Conservation (phyloP, 1,140 invertebrate genomes). For the Pseudobourletiella spinata region DNA sequence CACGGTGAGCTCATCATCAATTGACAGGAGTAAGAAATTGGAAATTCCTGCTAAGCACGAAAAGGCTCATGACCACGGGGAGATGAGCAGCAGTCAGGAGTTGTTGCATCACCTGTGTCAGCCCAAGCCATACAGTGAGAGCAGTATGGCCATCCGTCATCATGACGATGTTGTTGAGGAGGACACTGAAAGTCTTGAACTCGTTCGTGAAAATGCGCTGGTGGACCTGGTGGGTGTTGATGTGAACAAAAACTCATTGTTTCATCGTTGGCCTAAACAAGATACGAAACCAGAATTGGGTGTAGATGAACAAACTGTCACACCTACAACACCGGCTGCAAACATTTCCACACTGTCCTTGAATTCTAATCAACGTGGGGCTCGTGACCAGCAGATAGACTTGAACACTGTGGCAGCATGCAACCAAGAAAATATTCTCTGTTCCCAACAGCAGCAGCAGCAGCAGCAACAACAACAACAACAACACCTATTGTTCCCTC, state of each 20-base stretch:
- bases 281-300: neutral
- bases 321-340: neutral
- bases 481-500: too few relatives aligned
- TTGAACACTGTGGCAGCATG: neutral
- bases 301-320: constrained; percentile 3
- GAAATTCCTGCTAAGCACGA: neutral
- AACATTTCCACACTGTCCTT: neutral
- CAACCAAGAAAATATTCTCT: neutral
- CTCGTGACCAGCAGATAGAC: neutral
- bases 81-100: too few relatives aligned
- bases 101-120: too few relatives aligned
- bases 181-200: constrained; percentile 9
- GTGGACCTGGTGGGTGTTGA: constrained; percentile 7
- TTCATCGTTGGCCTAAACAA: constrained; percentile 6
- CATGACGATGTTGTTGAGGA: neutral
- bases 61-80: too few relatives aligned
- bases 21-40: neutral
- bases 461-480: neutral
- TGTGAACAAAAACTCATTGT: neutral
- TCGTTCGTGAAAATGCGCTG: neutral
- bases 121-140: too few relatives aligned
- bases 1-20: neutral
- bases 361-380: neutral
- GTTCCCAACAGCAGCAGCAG: neutral
- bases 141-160: too few relatives aligned